Evolutionary conservation across 2,888 invertebrate genomes (phyloP).

Genomic region (Hyppa rectilinea): DNA sequence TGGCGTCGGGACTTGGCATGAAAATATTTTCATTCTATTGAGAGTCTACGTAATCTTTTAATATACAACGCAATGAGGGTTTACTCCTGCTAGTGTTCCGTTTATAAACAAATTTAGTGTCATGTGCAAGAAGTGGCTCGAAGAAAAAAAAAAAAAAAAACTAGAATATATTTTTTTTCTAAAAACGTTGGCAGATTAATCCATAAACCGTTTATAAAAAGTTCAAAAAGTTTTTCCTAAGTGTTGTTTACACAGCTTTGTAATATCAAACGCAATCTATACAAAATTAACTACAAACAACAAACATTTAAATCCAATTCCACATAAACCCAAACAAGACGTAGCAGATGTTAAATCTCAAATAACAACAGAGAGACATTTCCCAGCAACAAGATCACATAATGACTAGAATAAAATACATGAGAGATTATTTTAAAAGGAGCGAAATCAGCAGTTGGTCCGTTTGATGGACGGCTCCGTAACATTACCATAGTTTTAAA

Average conservation of each 20-base stretch:
- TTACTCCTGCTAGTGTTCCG: conserved; percentile 47
- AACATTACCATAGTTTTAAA: conserved; percentile 82
- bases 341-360: conserved; percentile 24
- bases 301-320: conserved; percentile 11
- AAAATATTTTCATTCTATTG: conserved; percentile 76
- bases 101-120: conserved; percentile 57
- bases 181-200: neutral
- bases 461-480: conserved; percentile 70
- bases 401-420: conserved; percentile 62
- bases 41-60: conserved; percentile 74
- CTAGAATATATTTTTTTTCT: conserved; percentile 1
- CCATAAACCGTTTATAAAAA: neutral
- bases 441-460: conserved; percentile 50
- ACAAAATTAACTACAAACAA: neutral
- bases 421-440: conserved; percentile 59
- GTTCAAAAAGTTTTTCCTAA: neutral
- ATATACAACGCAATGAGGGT: conserved; percentile 63
- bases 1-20: conserved; percentile 64
- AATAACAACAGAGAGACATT: conserved; percentile 33
- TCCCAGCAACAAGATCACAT: conserved; percentile 37
- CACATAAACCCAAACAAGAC: conserved; percentile 12
- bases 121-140: neutral
- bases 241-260: neutral
- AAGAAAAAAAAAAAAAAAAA: conserved; percentile 9
- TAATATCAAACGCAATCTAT: neutral